phyloP scores from a whole-genome alignment of 2,113 vertebrate genomes.

The Aplodontia rufa region DNA sequence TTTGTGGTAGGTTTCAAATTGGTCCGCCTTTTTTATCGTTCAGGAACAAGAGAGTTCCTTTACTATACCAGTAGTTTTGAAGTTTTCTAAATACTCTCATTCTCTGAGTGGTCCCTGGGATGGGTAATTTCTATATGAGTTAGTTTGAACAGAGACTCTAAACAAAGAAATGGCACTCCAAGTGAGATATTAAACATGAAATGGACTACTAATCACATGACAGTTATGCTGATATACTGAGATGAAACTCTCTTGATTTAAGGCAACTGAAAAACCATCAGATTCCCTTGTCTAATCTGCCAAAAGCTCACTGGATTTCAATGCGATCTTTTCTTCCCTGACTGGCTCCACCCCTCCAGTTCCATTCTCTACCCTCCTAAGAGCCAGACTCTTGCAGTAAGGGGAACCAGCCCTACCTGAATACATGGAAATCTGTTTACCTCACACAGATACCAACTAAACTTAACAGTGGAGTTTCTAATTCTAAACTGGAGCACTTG shows the following conservation, averaged over 20 bases:
- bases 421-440: neutral
- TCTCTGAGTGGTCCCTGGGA: neutral
- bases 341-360: neutral
- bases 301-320: neutral
- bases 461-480: neutral
- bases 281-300: neutral
- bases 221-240: neutral
- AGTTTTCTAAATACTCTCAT: neutral
- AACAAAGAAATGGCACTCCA: neutral
- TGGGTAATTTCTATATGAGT: neutral
- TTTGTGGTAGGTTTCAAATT: neutral
- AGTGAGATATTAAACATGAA: neutral
- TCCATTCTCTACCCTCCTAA: neutral
- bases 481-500: neutral
- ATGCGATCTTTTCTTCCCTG: neutral
- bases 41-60: neutral
- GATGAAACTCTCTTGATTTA: neutral
- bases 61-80: neutral
- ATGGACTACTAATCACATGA: neutral
- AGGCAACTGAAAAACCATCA: neutral
- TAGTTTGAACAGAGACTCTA: neutral
- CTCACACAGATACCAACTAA: neutral
- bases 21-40: neutral
- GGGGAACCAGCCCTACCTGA: neutral
- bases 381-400: neutral